Evolutionary conservation across 1,140 invertebrate genomes (phyloP).

Genomic region (Drosophila mauritiana): DNA sequence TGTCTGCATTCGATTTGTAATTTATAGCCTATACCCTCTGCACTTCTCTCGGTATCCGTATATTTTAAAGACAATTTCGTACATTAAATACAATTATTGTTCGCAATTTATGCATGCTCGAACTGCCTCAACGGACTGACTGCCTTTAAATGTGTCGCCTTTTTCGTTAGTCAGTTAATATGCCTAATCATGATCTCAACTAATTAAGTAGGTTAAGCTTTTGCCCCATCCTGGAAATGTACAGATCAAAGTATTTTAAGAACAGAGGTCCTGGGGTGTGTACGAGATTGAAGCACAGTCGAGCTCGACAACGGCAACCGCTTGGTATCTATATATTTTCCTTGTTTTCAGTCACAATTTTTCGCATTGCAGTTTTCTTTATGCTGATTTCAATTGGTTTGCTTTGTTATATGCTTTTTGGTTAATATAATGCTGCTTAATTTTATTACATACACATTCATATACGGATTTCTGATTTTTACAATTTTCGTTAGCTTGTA

Average conservation of each 20-base stretch:
- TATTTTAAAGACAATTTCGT: slow-evolving; percentile 58
- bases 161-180: slow-evolving; percentile 43
- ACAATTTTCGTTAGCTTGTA: slow-evolving; percentile 48
- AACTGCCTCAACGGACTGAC: slow-evolving; percentile 35
- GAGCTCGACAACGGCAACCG: slow-evolving; percentile 38
- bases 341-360: slow-evolving; percentile 55
- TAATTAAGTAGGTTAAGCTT: slow-evolving; percentile 36
- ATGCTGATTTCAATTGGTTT: slow-evolving; percentile 72
- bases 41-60: slow-evolving; percentile 19
- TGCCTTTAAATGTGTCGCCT: slow-evolving; percentile 14
- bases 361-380: slow-evolving; percentile 40
- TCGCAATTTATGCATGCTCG: slow-evolving; percentile 58
- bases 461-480: slow-evolving; percentile 76
- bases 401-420: slow-evolving; percentile 58
- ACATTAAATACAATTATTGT: slow-evolving; percentile 70
- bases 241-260: slow-evolving; percentile 39
- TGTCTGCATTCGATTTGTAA: slow-evolving; percentile 52
- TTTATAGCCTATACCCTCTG: slow-evolving; percentile 51
- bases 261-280: slow-evolving; percentile 40
- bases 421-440: slow-evolving; percentile 83
- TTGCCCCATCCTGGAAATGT: slow-evolving; percentile 42
- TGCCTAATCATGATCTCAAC: slow-evolving; percentile 35
- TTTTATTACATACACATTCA: slow-evolving; percentile 79
- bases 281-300: slow-evolving; percentile 59
- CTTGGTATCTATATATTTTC: slow-evolving; percentile 34